These are phyloP conservation scores for Corapipo altera DNA, from an alignment of 2,113 vertebrate species.

Conservation along the genomic window DNA sequence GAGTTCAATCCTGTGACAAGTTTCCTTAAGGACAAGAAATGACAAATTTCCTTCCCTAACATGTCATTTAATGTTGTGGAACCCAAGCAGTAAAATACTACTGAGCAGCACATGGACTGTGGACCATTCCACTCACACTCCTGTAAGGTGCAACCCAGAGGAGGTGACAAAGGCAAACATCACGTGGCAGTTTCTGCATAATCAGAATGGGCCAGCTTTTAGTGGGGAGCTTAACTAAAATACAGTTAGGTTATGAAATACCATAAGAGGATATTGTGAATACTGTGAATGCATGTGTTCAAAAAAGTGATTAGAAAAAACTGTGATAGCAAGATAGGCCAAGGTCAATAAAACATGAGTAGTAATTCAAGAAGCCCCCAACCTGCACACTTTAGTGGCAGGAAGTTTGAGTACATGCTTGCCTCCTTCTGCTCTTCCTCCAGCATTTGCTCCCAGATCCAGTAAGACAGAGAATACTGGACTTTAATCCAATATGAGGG, in stretches of 20 bases:
- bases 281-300: background rate
- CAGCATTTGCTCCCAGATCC: background rate
- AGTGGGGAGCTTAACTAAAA: background rate
- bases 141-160: background rate
- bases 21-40: background rate
- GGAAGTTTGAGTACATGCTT: background rate
- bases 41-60: background rate
- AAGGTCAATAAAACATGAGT: background rate
- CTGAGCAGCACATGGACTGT: background rate
- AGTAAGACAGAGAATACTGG: background rate
- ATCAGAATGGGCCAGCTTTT: background rate
- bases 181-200: background rate
- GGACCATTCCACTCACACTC: background rate
- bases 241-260: background rate
- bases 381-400: background rate
- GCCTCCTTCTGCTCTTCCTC: background rate
- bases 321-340: background rate
- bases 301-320: background rate
- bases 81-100: background rate
- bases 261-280: background rate
- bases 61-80: background rate
- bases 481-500: background rate
- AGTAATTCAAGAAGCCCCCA: background rate
- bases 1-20: background rate
- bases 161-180: background rate